A percentile compares a stretch with the other conserved stretches of the same genome.
Evolutionary conservation across 2,888 invertebrate genomes (phyloP).

Genomic region (Atrina japonica): DNA sequence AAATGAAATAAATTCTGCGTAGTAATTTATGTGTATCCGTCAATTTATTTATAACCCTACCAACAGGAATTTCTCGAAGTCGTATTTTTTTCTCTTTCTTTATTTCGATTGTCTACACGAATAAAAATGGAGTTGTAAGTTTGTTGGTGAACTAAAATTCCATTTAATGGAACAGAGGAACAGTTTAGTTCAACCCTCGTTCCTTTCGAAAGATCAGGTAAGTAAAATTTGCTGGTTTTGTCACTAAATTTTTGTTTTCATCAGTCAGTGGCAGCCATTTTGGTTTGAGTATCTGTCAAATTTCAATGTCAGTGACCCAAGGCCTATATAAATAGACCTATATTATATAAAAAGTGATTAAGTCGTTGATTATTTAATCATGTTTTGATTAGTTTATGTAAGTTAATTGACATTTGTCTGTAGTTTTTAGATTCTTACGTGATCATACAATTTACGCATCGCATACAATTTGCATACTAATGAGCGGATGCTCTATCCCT

Average conservation of each 20-base stretch:
- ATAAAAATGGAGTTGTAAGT: slow-evolving; percentile 42
- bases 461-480: too few relatives aligned
- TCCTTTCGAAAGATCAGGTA: slow-evolving; percentile 70
- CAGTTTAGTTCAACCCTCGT: slow-evolving; percentile 69
- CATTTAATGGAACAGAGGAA: slow-evolving; percentile 71
- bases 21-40: slow-evolving; percentile 13
- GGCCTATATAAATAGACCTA: not conserved
- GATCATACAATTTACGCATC: too few relatives aligned
- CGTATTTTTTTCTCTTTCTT: not conserved
- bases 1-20: slow-evolving; percentile 1
- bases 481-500: too few relatives aligned
- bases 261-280: slow-evolving; percentile 37
- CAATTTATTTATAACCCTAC: slow-evolving; percentile 21
- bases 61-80: slow-evolving; percentile 31
- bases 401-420: too few relatives aligned
- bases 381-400: too few relatives aligned
- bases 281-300: slow-evolving; percentile 10
- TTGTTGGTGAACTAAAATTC: slow-evolving; percentile 24
- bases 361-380: too few relatives aligned
- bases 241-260: slow-evolving; percentile 18
- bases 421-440: too few relatives aligned
- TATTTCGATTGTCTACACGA: slow-evolving; percentile 17
- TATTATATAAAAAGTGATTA: too few relatives aligned
- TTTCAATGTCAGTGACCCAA: slow-evolving; percentile 7
- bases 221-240: slow-evolving; percentile 14